Evolutionary conservation across 2,797 vertebrate species (phyloP), one percentile per base, ranked within the genome.

Genomic region (Semaprochilodus insignis): DNA sequence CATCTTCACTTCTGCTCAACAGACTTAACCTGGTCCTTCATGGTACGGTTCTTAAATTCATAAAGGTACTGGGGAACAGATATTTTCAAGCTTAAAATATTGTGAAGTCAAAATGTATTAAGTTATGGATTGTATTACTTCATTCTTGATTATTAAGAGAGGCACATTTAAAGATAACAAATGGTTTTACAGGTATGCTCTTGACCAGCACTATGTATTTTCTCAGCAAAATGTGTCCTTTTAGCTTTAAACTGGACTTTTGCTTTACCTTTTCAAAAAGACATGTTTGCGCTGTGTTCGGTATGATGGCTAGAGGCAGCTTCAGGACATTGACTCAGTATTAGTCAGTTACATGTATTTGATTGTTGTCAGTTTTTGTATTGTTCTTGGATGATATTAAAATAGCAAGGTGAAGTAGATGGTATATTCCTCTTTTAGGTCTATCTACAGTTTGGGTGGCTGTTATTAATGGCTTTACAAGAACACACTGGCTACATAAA

Each of bases 51-150:
- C 70, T 77, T 66, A 72, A 57, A 19, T 79, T 44, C 60, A 31
- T 48, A 66, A 63, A 65, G 83, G 83, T 84, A 84, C 83, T 57
- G 78, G 36, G 25, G 44, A 78, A 36, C 62, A 79, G 59, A 21
- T 19, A 4, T 63, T 23, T 71, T 77, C 7, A 14, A 44, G 19
- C 44, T n/a, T 48, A 25, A 60, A 44, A 76, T 60, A 48, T 74
- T 11, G 0, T 74, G 25, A 31, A 7, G 11, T 36, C 25, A 59
- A 7, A 59, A 1, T 36, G 11, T 2, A 31, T 31, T 73, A 27
- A 27, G 52, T 40, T 40, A 31, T n/a, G 54, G 72, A 57, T 74
- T 19, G 2, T n/a, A 40, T 48, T n/a, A n/a, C 36, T 76, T 44
- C 36, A 25, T 48, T 62, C 36, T 76, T 19, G 31, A 23, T 60